A percentile compares a stretch with the other conserved stretches of the same genome.
phyloP scores from a whole-genome alignment of 2,888 invertebrate species.

The Chelonus formosanus region DNA sequence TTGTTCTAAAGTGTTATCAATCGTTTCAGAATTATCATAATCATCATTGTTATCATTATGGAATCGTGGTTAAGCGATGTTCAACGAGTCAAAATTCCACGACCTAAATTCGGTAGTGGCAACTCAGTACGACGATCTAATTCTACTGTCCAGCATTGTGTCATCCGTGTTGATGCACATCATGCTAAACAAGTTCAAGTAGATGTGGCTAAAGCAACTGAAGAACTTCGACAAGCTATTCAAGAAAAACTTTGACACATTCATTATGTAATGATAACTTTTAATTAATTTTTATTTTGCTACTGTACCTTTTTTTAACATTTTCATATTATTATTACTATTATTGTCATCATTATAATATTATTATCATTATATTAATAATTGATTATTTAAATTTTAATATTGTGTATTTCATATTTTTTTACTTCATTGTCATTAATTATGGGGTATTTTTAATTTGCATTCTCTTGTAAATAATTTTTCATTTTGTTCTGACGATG shows the following conservation, averaged over 20 bases:
- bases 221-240: conserved; percentile 78
- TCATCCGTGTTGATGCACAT: conserved; percentile 66
- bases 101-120: conserved; percentile 80
- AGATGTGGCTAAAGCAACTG: conserved; percentile 74
- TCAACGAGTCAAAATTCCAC: conserved; percentile 82
- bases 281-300: conserved; percentile 19
- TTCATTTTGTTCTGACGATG: too few relatives aligned
- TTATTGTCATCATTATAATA: too few relatives aligned
- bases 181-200: conserved; percentile 63
- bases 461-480: too few relatives aligned
- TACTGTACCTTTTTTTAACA: conserved; percentile 30
- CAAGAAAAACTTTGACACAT: conserved; percentile 78
- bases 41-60: conserved; percentile 66
- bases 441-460: too few relatives aligned
- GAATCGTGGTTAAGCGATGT: conserved; percentile 87
- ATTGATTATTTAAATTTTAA: too few relatives aligned
- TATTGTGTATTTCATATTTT: too few relatives aligned
- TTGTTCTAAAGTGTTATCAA: too few relatives aligned
- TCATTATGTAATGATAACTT: conserved; percentile 15
- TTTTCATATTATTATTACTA: too few relatives aligned
- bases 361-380: too few relatives aligned
- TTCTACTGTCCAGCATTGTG: conserved; percentile 71
- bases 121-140: conserved; percentile 64
- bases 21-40: too few relatives aligned
- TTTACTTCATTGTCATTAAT: too few relatives aligned